Percentiles rank a stretch among this genome's conserved stretches.
Conservation (phyloP, 1,140 invertebrate species). For the Danaus melanippus region DNA sequence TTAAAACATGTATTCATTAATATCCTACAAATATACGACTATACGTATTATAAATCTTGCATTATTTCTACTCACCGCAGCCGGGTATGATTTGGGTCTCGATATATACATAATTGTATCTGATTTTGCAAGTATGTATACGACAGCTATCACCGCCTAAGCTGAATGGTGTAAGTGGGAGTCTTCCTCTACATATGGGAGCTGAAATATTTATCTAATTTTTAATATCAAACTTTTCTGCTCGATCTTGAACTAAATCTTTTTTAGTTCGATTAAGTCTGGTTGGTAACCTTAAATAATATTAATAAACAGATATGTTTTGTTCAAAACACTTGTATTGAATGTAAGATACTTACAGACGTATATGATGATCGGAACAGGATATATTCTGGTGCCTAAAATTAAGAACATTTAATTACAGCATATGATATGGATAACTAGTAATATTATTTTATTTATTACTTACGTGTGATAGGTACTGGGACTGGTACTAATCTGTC, state of each 20-base stretch:
- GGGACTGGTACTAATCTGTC: conserved; percentile 39
- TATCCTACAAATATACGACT: no score
- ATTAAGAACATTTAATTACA: conserved; percentile 17
- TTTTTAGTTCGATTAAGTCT: no score
- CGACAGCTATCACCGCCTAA: conserved; percentile 30
- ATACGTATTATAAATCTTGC: no score
- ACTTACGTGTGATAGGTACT: conserved; percentile 28
- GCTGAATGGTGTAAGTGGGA: conserved; percentile 36
- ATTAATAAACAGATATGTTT: no score
- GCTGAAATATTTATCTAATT: conserved; percentile 18
- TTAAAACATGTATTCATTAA: no score
- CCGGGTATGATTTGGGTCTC: conserved; percentile 4
- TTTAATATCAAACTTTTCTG: no score
- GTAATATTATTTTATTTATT: conserved; percentile 1
- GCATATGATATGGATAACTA: neutral
- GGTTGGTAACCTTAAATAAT: no score
- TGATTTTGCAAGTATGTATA: conserved; percentile 40
- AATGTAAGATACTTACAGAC: conserved; percentile 32
- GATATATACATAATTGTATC: conserved; percentile 50
- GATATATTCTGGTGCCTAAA: conserved; percentile 35
- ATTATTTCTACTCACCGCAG: neutral
- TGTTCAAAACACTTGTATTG: neutral
- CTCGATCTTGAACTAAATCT: no score
- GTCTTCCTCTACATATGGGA: conserved; percentile 34
- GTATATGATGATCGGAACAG: conserved; percentile 42